Evolutionary conservation across 2,888 invertebrate genomes (phyloP).

Genomic region (Amitus sp.): DNA sequence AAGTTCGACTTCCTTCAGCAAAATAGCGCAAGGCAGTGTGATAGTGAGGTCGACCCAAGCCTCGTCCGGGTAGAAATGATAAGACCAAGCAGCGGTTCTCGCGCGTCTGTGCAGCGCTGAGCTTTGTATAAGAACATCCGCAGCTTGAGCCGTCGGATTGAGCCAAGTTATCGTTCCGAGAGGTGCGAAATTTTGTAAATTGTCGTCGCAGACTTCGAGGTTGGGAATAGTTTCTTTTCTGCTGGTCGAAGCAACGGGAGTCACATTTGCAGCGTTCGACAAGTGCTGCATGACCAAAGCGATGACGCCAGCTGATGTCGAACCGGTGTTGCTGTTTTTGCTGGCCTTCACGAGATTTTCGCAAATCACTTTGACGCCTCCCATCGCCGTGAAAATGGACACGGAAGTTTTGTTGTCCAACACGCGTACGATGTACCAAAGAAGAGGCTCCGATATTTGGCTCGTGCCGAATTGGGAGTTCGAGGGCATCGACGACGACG

Average conservation of each 20-base stretch:
- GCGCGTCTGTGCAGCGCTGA: constrained; percentile 85
- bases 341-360: constrained; percentile 75
- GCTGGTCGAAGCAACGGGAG: constrained; percentile 58
- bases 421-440: constrained; percentile 84
- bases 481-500: constrained; percentile 50
- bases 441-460: constrained; percentile 84
- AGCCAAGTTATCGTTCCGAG: constrained; percentile 82
- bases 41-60: constrained; percentile 89
- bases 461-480: constrained; percentile 62
- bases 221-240: constrained; percentile 58
- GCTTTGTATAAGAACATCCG: constrained; percentile 87
- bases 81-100: constrained; percentile 93
- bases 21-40: constrained; percentile 86
- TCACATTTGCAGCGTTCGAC: constrained; percentile 66
- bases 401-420: constrained; percentile 82
- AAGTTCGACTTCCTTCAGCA: constrained; percentile 87
- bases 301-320: constrained; percentile 67
- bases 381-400: constrained; percentile 79
- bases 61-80: constrained; percentile 93
- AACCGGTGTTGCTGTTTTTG: constrained; percentile 68
- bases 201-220: constrained; percentile 75
- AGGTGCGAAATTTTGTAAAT: constrained; percentile 90
- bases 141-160: constrained; percentile 88
- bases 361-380: constrained; percentile 80
- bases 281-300: constrained; percentile 74